Base-by-base conservation (phyloP, 2,797 vertebrate genomes). In the Neomorphus geoffroyi region DNA sequence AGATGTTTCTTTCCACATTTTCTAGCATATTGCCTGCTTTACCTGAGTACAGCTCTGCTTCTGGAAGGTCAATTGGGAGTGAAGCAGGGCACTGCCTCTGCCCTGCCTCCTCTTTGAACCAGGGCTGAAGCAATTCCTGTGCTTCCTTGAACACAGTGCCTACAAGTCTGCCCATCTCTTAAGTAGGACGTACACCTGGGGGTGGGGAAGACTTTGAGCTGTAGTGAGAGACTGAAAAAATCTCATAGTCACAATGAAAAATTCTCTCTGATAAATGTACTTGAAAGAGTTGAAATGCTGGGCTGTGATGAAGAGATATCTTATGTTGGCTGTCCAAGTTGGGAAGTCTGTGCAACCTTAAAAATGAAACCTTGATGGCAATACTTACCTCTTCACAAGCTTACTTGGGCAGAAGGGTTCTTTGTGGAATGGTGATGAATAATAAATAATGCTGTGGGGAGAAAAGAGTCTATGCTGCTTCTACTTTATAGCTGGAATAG, bases 211-310 rank as follows among this genome's bases (percentile, higher is more conserved):
- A 66, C 58, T 62, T 54, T 60, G 70, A 81, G 89, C 69, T 66
- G 35, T 48, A 66, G 65, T 27, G 54, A 39, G 46, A 56, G 43
- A 46, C 83, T 80, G 88, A 93, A 77, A 90, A 77, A 86, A 32
- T 39, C 96, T 83, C 78, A 28, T 96, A 67, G 94, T 91, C 92
- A 88, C 67, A 94, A 86, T 72, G 77, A 92, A 94, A 94, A 93
- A 96, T 92, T 94, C 91, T 66, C 88, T 95, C 91, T 96, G 92
- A 95, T 94, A 87, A 85, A 78, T 48, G 53, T 37, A 86, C 92
- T 60, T 93, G 73, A 88, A 96, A 90, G 91, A 66, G 64, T 16
- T 50, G 86, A 79, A 95, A 54, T 0, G 16, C 73, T 82, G 72
- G 23, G 67, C 84, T 86, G 39, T 81, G 86, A 89, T 53, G 65